A percentile compares a stretch with the other conserved stretches of the same genome.
phyloP scores from a whole-genome alignment of 2,797 vertebrate genomes.

The Knipowitschia caucasica region DNA sequence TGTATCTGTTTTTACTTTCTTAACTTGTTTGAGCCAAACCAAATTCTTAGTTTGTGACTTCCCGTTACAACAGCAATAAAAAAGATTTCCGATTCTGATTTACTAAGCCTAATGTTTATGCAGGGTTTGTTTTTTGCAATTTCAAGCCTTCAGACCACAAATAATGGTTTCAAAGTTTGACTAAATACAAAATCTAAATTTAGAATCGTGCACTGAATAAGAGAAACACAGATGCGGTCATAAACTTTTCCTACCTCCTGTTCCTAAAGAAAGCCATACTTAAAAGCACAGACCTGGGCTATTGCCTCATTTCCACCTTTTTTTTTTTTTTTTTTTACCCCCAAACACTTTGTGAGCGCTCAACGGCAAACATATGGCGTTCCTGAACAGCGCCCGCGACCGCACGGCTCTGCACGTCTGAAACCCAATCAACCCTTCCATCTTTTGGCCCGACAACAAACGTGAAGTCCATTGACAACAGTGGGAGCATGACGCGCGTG shows the following conservation, averaged over 20 bases:
- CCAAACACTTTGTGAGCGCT: slow-evolving; percentile 1
- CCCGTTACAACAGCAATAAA: too few species aligned
- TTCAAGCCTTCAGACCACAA: neutral
- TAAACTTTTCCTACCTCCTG: slow-evolving; percentile 1
- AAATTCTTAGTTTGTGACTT: too few species aligned
- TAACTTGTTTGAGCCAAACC: too few species aligned
- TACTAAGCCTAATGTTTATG: too few species aligned
- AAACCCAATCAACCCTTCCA: slow-evolving; percentile 15
- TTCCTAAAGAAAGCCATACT: neutral
- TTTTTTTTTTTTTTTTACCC: too few species aligned
- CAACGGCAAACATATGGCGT: slow-evolving; percentile 11
- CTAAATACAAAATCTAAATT: neutral
- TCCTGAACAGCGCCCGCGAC: neutral
- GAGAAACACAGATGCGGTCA: neutral
- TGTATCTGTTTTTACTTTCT: too few species aligned
- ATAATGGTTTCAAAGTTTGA: neutral
- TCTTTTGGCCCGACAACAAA: slow-evolving; percentile 25
- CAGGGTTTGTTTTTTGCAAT: neutral
- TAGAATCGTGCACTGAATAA: neutral
- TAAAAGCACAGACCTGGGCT: neutral
- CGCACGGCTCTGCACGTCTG: neutral
- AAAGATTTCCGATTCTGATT: too few species aligned
- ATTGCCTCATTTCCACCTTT: neutral
- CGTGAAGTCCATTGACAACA: slow-evolving; percentile 9
- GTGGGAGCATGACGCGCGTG: slow-evolving; percentile 13